Evolutionary conservation across 2,797 vertebrate species (phyloP), one percentile per base, ranked within the genome.

Genomic region (Pseudopleuronectes americanus): DNA sequence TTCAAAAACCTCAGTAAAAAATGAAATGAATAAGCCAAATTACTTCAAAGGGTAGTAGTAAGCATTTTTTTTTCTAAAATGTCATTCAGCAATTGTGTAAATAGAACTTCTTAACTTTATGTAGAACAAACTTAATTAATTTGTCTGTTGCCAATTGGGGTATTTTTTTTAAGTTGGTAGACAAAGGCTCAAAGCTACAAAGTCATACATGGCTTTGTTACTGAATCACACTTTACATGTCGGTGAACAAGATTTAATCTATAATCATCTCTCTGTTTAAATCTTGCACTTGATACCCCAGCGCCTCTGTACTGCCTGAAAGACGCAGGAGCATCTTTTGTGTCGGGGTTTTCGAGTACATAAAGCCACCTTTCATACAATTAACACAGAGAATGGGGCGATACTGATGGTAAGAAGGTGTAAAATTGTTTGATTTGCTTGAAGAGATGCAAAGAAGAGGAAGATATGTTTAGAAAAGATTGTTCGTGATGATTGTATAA

Each of bases 381-480:
- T 79, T 62, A 78, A 72, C 4, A 36, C 33, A 63, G 77, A 84
- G 77, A 89, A 81, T 81, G 56, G 70, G 55, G n/a, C 36, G 79
- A 86, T 80, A 62, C 79, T 75, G 81, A 78, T 59, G 80, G 69
- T 64, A 86, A 91, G 80, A 74, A 58, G 48, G 69, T 86, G 85
- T 87, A 80, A 89, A 92, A 91, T 91, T 77, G 76, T 85, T 68
- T 84, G 84, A 91, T 80, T 75, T 75, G 78, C 86, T 85, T 82
- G 78, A 86, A 76, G 83, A 83, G 64, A 68, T 19, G 6, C 60
- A 57, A 85, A 90, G 77, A 93, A 90, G 89, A 74, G 59, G 64
- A 67, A 48, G 70, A 79, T 80, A 81, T 76, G 72, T 78, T 78
- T 57, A 74, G 80, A 72, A 67, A 80, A 86, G 85, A 89, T 75